A percentile compares a stretch with the other conserved stretches of the same genome.
Conservation (phyloP, 2,113 vertebrate genomes). For the Coryphaenoides rupestris region DNA sequence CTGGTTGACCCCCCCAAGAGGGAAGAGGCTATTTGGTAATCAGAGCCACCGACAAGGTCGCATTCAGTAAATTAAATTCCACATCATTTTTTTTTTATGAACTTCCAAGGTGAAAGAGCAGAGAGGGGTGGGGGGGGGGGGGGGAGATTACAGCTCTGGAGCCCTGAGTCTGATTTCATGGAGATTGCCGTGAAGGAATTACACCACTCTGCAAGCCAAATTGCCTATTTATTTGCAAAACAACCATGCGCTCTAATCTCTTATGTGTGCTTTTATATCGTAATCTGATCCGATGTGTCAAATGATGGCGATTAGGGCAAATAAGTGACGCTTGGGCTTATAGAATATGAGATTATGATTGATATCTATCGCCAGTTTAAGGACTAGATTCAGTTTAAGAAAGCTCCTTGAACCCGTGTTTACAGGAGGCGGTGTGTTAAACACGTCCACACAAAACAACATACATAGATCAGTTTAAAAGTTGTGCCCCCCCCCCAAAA, state of each 20-base stretch:
- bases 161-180: no score
- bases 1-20: slow-evolving; percentile 12
- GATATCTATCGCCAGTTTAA: no score
- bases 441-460: slow-evolving; percentile 6
- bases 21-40: slow-evolving; percentile 14
- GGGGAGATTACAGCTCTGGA: no score
- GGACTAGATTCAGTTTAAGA: no score
- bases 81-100: slow-evolving; percentile 8
- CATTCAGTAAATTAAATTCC: slow-evolving; percentile 35
- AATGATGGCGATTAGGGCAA: no score
- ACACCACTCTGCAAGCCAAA: slow-evolving; percentile 4
- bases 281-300: no score
- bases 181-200: no score
- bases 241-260: background rate
- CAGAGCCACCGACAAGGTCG: slow-evolving; percentile 51
- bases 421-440: no score
- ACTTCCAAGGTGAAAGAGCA: slow-evolving; percentile 46
- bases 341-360: no score
- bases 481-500: slow-evolving; percentile 8
- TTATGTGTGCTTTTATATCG: no score
- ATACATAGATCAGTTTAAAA: slow-evolving; percentile 15
- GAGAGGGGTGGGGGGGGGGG: slow-evolving; percentile 46
- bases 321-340: no score
- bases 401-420: no score
- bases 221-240: slow-evolving; percentile 38